Conservation (phyloP, 2,113 vertebrate species). For the Chaetorhynchus papuensis region DNA sequence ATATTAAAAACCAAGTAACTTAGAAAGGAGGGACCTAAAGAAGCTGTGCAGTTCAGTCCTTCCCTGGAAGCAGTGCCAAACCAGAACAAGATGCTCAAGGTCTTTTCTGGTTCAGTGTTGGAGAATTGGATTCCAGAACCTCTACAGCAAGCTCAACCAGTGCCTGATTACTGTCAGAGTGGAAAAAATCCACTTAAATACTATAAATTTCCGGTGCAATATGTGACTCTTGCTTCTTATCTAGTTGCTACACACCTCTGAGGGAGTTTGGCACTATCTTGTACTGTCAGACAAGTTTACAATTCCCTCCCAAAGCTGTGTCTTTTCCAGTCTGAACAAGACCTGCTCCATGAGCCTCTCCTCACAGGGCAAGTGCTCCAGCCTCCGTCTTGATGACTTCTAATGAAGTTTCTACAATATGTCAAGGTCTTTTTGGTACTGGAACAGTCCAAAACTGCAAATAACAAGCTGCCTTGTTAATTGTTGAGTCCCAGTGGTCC, state of each 20-base stretch:
- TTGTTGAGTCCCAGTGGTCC: not conserved
- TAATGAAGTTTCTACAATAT: not conserved
- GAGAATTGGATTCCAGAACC: not conserved
- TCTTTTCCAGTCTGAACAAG: not conserved
- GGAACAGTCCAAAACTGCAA: not conserved
- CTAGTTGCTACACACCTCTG: not conserved
- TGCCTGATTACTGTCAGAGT: not conserved
- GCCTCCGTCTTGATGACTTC: not conserved
- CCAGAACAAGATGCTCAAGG: not conserved
- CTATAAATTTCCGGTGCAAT: not conserved
- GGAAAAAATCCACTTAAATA: not conserved
- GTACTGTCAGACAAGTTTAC: not conserved
- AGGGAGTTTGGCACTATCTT: not conserved
- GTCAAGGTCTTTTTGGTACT: not conserved
- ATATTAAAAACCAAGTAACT: not conserved
- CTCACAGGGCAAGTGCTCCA: not conserved
- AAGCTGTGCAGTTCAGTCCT: not conserved
- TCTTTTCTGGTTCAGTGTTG: not conserved
- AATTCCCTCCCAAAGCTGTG: not conserved
- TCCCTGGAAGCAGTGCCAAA: not conserved
- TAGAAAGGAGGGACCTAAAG: not conserved
- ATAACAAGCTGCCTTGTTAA: not conserved
- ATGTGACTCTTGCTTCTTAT: not conserved
- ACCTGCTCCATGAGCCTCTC: not conserved
- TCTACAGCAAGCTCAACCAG: not conserved